phyloP scores from a whole-genome alignment of 1,140 invertebrate species.

The Drosophila arawakana region DNA sequence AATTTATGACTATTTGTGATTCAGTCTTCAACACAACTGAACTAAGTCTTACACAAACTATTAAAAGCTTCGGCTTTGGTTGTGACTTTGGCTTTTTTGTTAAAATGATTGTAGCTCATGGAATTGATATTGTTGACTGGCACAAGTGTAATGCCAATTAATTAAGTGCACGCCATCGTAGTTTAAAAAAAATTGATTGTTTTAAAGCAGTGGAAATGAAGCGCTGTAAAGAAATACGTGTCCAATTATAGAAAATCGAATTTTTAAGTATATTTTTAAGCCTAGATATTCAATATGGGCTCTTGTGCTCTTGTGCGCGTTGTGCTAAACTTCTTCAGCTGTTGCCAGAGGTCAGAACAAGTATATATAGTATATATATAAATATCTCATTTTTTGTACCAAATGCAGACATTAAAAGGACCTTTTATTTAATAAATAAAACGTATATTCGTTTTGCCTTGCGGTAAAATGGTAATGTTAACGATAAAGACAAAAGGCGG shows the following conservation, averaged over 20 bases:
- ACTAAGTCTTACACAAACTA: conserved; percentile 30
- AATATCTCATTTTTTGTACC: conserved; percentile 3
- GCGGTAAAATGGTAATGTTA: conserved; percentile 48
- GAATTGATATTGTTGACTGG: conserved; percentile 3
- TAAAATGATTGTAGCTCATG: neutral
- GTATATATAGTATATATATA: neutral
- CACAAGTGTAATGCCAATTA: conserved; percentile 42
- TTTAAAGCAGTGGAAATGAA: neutral
- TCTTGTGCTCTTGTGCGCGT: conserved; percentile 5
- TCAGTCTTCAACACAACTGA: conserved; percentile 25
- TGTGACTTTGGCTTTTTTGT: neutral
- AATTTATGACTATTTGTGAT: conserved; percentile 49
- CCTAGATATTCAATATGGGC: conserved; percentile 27
- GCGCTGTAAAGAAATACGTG: neutral
- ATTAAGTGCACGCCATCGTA: conserved; percentile 46
- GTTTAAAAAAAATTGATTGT: neutral
- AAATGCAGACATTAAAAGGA: conserved; percentile 47
- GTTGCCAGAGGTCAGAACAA: conserved; percentile 21
- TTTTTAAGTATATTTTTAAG: neutral
- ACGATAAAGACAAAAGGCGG: conserved; percentile 62
- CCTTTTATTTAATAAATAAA: conserved; percentile 78
- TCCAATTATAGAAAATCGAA: conserved; percentile 6
- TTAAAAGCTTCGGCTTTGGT: conserved; percentile 22
- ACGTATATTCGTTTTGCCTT: conserved; percentile 65
- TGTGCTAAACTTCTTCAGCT: conserved; percentile 29